Evolutionary conservation across 37 sponge, comb jelly and placozoan genomes (phyloP), one percentile per base, ranked within the genome.

Genomic region (Halichondria panicea): DNA sequence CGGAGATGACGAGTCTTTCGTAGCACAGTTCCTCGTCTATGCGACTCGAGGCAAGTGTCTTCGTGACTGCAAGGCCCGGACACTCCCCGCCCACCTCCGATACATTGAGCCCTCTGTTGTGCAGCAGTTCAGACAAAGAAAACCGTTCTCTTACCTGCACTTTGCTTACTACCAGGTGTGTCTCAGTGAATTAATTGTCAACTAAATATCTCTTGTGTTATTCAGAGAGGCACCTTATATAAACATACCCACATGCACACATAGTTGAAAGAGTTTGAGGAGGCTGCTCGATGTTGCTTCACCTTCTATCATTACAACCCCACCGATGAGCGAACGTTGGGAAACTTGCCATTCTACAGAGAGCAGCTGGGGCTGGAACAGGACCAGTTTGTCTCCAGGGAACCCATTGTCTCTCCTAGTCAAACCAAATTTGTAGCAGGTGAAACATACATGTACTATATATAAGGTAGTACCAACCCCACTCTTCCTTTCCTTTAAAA

Each of bases 161-260:
- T 91, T 53, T 67, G 50, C 88, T 11, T 87, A 87, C 63, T 91
- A 84, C 63, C 69, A 89, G 76, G 88, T 87, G 24, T 4, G 9
- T 76, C 33, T 48, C 12, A 18, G 24, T 50, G 13, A 31, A 3
- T 70, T 32, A 21, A 70, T 21, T 64, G 6, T 36, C 4, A 19
- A 64, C 9, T 35, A 32, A 64, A 36, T 36, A 9, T 64, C 4
- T 9, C 32, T 19, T 64, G 15, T 36, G 39, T 30, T 19, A 18
- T 64, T 6, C 19, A 64, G 38, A 64, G 35, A 8, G 35, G 52
- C 15, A 18, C 15, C 52, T 18, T 48, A 48, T 15, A 18, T 48
- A 18, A 48, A 18, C 11, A 18, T 48, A 11, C 52, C 15, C 13
- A 15, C 52, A 11, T 4, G 3, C 64, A 19, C 4, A 32, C 62